A percentile compares a stretch with the other conserved stretches of the same genome.
phyloP scores from a whole-genome alignment of 1,140 invertebrate genomes.

The Drosophila seguyi region DNA sequence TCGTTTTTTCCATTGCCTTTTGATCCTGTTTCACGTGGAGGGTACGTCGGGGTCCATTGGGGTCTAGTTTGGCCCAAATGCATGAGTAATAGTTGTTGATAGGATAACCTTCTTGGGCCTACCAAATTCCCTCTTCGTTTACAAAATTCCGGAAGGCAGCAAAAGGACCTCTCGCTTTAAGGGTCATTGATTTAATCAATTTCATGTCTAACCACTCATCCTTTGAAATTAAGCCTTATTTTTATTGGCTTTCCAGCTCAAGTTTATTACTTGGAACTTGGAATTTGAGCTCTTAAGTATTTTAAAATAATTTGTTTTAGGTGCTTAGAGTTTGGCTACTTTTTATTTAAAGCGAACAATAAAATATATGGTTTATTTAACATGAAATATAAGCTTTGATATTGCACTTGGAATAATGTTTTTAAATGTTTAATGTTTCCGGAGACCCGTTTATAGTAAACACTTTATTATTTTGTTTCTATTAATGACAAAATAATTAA shows the following conservation, averaged over 20 bases:
- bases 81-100: slow-evolving; percentile 37
- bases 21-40: slow-evolving; percentile 9
- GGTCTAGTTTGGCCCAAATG: slow-evolving; percentile 7
- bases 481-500: background rate
- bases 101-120: background rate
- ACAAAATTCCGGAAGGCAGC: background rate
- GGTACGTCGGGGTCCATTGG: slow-evolving; percentile 36
- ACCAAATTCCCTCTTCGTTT: background rate
- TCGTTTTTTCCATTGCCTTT: slow-evolving; percentile 23
- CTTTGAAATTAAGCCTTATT: background rate
- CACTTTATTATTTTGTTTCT: background rate
- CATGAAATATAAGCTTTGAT: too few relatives aligned
- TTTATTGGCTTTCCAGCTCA: background rate
- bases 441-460: too few relatives aligned
- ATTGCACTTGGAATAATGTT: too few relatives aligned
- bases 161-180: background rate
- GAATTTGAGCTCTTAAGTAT: background rate
- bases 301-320: background rate
- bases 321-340: background rate
- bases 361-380: background rate
- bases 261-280: background rate
- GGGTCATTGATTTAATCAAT: background rate
- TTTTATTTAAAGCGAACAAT: background rate
- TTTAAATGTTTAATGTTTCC: too few relatives aligned
- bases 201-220: background rate